These are phyloP conservation scores for Poeciliopsis turneri DNA, from an alignment of 2,797 vertebrate species.

Conservation along the genomic window DNA sequence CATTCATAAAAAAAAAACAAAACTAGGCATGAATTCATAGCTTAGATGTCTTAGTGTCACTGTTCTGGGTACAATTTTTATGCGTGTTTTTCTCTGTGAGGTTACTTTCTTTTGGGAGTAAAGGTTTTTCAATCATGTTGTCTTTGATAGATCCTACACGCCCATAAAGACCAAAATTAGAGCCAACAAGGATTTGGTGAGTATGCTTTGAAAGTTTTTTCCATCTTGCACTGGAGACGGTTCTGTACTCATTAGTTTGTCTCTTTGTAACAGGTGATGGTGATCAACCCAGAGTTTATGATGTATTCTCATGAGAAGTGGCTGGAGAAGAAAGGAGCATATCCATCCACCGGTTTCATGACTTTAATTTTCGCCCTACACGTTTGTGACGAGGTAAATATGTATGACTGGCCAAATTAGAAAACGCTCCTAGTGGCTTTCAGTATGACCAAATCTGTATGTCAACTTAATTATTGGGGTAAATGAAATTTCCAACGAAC, in stretches of 20 bases:
- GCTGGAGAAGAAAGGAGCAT: slow-evolving; percentile 2
- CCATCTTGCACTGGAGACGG: background rate
- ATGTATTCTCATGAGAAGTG: slow-evolving; percentile 38
- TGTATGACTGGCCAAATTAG: background rate
- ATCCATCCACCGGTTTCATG: slow-evolving; percentile 61
- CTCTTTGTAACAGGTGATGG: slow-evolving; percentile 37
- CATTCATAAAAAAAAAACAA: too few relatives aligned
- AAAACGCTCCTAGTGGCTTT: background rate
- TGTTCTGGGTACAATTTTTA: background rate
- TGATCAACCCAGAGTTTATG: slow-evolving; percentile 52
- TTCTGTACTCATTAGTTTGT: background rate
- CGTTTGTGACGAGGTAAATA: slow-evolving; percentile 14
- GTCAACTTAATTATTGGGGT: background rate
- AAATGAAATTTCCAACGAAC: background rate
- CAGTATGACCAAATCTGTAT: background rate
- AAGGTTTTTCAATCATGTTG: background rate
- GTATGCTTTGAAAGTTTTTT: background rate
- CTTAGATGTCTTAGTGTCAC: background rate
- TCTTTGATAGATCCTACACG: background rate
- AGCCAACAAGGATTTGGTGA: slow-evolving; percentile 48
- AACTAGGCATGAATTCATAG: too few relatives aligned
- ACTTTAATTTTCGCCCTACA: background rate
- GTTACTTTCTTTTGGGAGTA: background rate
- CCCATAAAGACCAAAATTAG: background rate
- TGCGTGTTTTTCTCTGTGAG: background rate